Evolutionary conservation across 64 coral and sea anemone genomes (phyloP).

Genomic region (Platygyra sinensis): DNA sequence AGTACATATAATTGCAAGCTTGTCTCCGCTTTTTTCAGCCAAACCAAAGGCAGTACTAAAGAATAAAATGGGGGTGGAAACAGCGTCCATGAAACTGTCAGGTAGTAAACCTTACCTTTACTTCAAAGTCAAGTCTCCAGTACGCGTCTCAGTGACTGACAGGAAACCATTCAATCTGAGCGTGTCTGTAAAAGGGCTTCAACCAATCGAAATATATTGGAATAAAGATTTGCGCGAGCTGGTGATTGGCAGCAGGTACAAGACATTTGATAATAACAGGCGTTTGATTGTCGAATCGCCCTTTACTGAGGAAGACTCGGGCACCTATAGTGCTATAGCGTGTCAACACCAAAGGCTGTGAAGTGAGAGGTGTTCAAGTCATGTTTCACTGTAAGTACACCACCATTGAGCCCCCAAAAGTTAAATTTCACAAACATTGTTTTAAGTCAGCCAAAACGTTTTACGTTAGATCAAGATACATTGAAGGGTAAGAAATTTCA

Average conservation of each 20-base stretch:
- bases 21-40: neutral
- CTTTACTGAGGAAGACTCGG: neutral
- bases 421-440: too few relatives aligned
- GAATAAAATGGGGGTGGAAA: neutral
- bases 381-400: conserved; percentile 4
- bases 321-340: conserved; percentile 14
- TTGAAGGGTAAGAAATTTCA: too few relatives aligned
- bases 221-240: conserved; percentile 5
- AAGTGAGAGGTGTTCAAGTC: conserved; percentile 10
- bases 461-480: neutral
- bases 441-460: too few relatives aligned
- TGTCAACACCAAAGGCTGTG: conserved; percentile 24
- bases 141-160: neutral
- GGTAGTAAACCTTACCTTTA: conserved; percentile 6
- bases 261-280: conserved; percentile 1
- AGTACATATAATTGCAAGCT: too few relatives aligned
- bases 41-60: neutral
- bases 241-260: neutral
- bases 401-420: too few relatives aligned
- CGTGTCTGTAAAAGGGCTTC: conserved; percentile 10
- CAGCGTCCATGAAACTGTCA: neutral
- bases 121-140: conserved; percentile 25
- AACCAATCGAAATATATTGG: conserved; percentile 39
- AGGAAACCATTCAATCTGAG: neutral
- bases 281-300: neutral